phyloP scores from a whole-genome alignment of 2,888 invertebrate species.

The Drosophila neutralis region DNA sequence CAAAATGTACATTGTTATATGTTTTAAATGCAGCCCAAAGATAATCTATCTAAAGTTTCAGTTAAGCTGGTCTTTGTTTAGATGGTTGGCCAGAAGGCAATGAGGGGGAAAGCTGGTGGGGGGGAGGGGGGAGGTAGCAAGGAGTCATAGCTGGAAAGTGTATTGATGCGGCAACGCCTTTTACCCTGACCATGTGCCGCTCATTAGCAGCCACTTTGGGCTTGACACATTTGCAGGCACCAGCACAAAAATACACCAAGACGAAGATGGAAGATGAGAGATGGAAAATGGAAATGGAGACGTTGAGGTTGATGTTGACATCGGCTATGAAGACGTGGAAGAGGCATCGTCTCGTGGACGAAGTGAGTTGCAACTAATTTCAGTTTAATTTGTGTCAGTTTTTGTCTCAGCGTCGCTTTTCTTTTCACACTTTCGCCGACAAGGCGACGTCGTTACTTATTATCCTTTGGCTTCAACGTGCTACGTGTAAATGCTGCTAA shows the following conservation, averaged over 20 bases:
- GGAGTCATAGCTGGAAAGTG: neutral
- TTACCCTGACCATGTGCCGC: slow-evolving; percentile 47
- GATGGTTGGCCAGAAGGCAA: neutral
- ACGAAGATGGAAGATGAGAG: neutral
- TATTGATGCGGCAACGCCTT: slow-evolving; percentile 10
- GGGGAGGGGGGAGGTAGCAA: too few relatives aligned
- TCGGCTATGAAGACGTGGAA: slow-evolving; percentile 5
- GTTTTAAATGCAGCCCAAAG: neutral
- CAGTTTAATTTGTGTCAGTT: slow-evolving; percentile 80
- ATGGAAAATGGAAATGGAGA: slow-evolving; percentile 17
- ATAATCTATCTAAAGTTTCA: neutral
- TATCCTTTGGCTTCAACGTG: slow-evolving; percentile 66
- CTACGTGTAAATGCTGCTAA: slow-evolving; percentile 77
- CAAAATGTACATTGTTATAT: neutral
- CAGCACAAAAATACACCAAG: slow-evolving; percentile 5
- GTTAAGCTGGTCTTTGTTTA: neutral
- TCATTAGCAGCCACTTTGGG: slow-evolving; percentile 59
- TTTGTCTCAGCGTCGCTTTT: slow-evolving; percentile 60
- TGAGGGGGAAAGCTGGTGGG: neutral
- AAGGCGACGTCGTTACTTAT: slow-evolving; percentile 59
- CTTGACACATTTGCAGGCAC: slow-evolving; percentile 42
- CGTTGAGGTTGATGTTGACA: slow-evolving; percentile 4
- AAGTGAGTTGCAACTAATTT: slow-evolving; percentile 78
- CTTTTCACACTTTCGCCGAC: slow-evolving; percentile 60
- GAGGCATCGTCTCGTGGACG: slow-evolving; percentile 19